Conservation (phyloP, 2,888 invertebrate species). For the Drosophila aldrichi region DNA sequence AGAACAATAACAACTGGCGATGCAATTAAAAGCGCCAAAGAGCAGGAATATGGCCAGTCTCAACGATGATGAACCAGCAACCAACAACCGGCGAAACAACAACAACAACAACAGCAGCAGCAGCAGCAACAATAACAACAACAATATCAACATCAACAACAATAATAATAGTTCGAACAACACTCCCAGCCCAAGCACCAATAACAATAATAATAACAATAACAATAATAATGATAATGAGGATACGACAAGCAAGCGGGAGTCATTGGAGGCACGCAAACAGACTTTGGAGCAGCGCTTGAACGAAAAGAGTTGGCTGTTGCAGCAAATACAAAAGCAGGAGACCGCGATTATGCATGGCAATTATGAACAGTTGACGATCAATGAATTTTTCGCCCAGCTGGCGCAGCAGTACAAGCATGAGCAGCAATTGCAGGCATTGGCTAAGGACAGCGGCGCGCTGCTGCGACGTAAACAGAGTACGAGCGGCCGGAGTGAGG, state of each 20-base stretch:
- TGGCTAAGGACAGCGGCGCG: slow-evolving; percentile 58
- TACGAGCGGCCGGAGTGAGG: slow-evolving; percentile 63
- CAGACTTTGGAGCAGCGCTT: slow-evolving; percentile 82
- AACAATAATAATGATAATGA: slow-evolving; percentile 59
- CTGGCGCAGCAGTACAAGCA: slow-evolving; percentile 80
- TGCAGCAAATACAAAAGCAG: slow-evolving; percentile 84
- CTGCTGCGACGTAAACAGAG: slow-evolving; percentile 81
- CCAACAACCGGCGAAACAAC: slow-evolving; percentile 50
- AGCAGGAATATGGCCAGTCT: slow-evolving; percentile 75
- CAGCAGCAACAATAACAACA: slow-evolving; percentile 50
- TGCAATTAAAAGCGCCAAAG: slow-evolving; percentile 75
- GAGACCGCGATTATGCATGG: slow-evolving; percentile 84
- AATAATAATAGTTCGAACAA: slow-evolving; percentile 35
- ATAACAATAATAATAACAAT: slow-evolving; percentile 46
- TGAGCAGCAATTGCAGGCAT: slow-evolving; percentile 63
- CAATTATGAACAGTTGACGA: slow-evolving; percentile 80
- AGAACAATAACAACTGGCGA: slow-evolving; percentile 55
- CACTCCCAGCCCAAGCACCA: slow-evolving; percentile 2
- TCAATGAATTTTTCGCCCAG: slow-evolving; percentile 80
- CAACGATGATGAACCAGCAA: slow-evolving; percentile 72
- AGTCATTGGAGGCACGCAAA: slow-evolving; percentile 83
- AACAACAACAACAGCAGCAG: slow-evolving; percentile 43
- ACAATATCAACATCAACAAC: slow-evolving; percentile 29
- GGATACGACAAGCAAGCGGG: slow-evolving; percentile 68
- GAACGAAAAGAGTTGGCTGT: slow-evolving; percentile 84